A percentile compares a stretch with the other conserved stretches of the same genome.
Evolutionary conservation across 2,888 invertebrate genomes (phyloP).

Genomic region (Leptopilina myrica): DNA sequence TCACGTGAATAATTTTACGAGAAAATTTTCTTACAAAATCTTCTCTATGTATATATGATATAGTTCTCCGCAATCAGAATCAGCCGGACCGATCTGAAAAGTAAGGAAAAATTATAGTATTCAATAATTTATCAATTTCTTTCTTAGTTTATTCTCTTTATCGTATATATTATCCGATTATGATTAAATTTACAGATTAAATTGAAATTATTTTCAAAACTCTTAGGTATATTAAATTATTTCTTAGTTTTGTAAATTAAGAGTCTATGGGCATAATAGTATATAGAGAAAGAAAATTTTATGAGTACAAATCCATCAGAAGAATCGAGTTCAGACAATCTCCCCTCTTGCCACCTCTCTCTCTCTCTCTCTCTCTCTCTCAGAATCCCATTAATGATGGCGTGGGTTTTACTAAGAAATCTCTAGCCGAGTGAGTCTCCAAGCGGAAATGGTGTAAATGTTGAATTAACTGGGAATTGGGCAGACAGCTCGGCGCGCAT

Average conservation of each 20-base stretch:
- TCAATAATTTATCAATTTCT: too few relatives aligned
- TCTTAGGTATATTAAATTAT: too few relatives aligned
- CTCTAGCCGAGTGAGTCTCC: conserved; percentile 64
- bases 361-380: conserved; percentile 49
- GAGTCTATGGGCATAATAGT: too few relatives aligned
- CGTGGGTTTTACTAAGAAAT: conserved; percentile 71
- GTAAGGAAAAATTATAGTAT: too few relatives aligned
- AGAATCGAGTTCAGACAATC: conserved; percentile 47
- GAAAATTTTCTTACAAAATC: conserved; percentile 11
- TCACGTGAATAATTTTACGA: conserved; percentile 38
- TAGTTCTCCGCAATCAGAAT: too few relatives aligned
- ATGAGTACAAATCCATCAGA: conserved; percentile 31
- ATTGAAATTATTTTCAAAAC: too few relatives aligned
- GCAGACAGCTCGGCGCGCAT: conserved; percentile 72
- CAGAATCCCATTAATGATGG: conserved; percentile 54
- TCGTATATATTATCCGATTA: too few relatives aligned
- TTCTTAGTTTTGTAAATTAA: too few relatives aligned
- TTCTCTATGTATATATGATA: too few relatives aligned
- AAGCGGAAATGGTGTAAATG: conserved; percentile 72
- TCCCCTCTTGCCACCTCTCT: conserved; percentile 52
- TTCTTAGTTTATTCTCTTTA: too few relatives aligned
- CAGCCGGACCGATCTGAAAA: too few relatives aligned
- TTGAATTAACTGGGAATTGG: conserved; percentile 68
- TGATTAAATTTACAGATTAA: too few relatives aligned
- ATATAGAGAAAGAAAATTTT: conserved; percentile 4